Conservation (phyloP, 2,888 invertebrate genomes). For the Pyrrhia umbra region DNA sequence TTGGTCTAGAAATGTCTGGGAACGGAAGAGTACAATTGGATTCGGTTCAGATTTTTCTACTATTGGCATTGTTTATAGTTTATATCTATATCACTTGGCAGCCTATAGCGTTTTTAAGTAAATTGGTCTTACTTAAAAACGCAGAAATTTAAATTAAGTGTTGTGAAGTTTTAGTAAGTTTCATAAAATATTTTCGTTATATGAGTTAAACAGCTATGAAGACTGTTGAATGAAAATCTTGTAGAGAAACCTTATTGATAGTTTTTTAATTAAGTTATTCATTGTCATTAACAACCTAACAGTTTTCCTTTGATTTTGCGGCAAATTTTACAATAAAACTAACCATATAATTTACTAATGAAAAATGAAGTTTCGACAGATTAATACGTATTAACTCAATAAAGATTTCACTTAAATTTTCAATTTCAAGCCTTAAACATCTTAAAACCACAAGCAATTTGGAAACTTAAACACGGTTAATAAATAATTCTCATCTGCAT, state of each 20-base stretch:
- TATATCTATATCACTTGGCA: conserved; percentile 28
- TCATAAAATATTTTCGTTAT: not conserved
- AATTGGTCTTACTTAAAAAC: conserved; percentile 31
- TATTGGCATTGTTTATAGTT: conserved; percentile 53
- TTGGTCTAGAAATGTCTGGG: conserved; percentile 72
- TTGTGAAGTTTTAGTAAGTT: not conserved
- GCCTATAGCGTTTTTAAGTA: conserved; percentile 18
- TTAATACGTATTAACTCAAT: not conserved
- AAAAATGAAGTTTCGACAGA: not conserved
- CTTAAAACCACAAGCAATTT: conserved; percentile 20
- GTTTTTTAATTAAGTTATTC: conserved; percentile 19
- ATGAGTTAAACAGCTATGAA: not conserved
- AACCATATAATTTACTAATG: too few relatives aligned
- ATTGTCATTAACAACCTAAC: conserved; percentile 7
- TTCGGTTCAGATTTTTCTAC: conserved; percentile 59
- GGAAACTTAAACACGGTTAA: conserved; percentile 46
- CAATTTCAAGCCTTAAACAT: not conserved
- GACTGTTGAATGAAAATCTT: conserved; percentile 13
- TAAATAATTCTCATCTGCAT: conserved; percentile 73
- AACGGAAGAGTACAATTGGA: conserved; percentile 74
- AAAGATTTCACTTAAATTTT: not conserved
- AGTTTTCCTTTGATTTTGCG: conserved; percentile 1
- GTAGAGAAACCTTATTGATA: not conserved
- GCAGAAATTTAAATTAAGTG: conserved; percentile 3
- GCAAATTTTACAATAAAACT: too few relatives aligned